A percentile compares a stretch with the other conserved stretches of the same genome.
phyloP scores from a whole-genome alignment of 2,888 invertebrate genomes.

The Eupithecia pulchellata region DNA sequence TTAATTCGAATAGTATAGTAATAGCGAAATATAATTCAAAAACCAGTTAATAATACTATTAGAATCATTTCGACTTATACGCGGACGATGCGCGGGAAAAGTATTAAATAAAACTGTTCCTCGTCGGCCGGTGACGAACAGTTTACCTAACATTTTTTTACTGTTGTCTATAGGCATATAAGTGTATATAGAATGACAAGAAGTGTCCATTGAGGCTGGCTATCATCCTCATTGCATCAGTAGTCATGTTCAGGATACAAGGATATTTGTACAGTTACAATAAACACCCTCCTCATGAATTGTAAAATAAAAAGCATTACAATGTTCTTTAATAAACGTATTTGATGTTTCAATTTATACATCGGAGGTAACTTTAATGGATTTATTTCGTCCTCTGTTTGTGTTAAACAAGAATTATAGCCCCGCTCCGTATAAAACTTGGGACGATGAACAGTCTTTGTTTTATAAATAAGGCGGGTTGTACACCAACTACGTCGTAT shows the following conservation, averaged over 20 bases:
- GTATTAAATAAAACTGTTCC: no score
- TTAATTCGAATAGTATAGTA: no score
- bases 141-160: no score
- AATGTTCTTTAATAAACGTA: conserved; percentile 64
- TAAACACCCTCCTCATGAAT: conserved; percentile 36
- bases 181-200: no score
- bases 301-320: conserved; percentile 73
- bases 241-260: neutral
- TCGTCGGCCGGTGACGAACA: no score
- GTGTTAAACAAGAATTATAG: conserved; percentile 63
- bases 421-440: conserved; percentile 44
- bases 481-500: neutral
- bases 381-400: conserved; percentile 61
- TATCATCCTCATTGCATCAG: neutral
- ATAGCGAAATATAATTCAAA: no score
- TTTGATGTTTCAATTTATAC: conserved; percentile 72
- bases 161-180: no score
- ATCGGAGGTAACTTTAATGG: conserved; percentile 60
- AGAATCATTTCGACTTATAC: no score
- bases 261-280: neutral
- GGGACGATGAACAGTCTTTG: conserved; percentile 45
- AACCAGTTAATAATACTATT: no score
- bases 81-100: no score
- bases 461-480: conserved; percentile 31
- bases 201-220: no score